These are phyloP conservation scores for Lerema accius DNA, from an alignment of 1,140 invertebrate species.

Conservation along the genomic window DNA sequence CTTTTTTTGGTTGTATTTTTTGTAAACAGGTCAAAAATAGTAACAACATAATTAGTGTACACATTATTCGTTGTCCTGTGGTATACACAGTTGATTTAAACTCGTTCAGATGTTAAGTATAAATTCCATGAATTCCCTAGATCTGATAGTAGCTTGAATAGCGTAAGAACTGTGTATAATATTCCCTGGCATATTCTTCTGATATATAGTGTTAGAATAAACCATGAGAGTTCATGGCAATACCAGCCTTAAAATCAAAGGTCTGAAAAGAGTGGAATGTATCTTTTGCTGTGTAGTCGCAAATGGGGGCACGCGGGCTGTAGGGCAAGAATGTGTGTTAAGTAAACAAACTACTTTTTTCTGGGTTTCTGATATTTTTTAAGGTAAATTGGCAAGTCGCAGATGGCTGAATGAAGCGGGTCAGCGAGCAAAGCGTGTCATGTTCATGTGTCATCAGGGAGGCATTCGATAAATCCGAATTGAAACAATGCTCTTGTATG, in stretches of 20 bases:
- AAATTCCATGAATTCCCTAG: conserved; percentile 14
- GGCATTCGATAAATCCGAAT: conserved; percentile 38
- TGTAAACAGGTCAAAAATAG: too few relatives aligned
- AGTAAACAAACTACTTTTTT: conserved; percentile 76
- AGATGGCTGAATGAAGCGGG: conserved; percentile 70
- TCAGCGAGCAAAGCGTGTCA: conserved; percentile 75
- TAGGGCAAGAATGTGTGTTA: conserved; percentile 72
- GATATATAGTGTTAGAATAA: conserved; percentile 39
- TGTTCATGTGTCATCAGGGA: conserved; percentile 69
- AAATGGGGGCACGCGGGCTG: conserved; percentile 67
- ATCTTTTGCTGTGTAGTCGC: conserved; percentile 53
- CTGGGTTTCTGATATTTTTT: conserved; percentile 70
- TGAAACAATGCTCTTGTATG: too few relatives aligned
- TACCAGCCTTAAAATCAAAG: conserved; percentile 60
- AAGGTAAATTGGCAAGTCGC: conserved; percentile 76
- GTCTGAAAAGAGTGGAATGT: conserved; percentile 52
- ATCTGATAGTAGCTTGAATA: conserved; percentile 66
- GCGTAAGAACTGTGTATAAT: conserved; percentile 61
- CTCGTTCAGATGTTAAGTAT: too few relatives aligned
- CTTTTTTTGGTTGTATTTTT: too few relatives aligned
- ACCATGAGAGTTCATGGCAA: conserved; percentile 48
- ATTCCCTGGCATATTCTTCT: conserved; percentile 56
- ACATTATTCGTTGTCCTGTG: too few relatives aligned
- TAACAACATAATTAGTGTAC: too few relatives aligned
- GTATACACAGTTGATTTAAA: too few relatives aligned